Evolutionary conservation across 2,113 vertebrate genomes (phyloP), one percentile per base, ranked within the genome.

Genomic region (Tragulus kanchil): DNA sequence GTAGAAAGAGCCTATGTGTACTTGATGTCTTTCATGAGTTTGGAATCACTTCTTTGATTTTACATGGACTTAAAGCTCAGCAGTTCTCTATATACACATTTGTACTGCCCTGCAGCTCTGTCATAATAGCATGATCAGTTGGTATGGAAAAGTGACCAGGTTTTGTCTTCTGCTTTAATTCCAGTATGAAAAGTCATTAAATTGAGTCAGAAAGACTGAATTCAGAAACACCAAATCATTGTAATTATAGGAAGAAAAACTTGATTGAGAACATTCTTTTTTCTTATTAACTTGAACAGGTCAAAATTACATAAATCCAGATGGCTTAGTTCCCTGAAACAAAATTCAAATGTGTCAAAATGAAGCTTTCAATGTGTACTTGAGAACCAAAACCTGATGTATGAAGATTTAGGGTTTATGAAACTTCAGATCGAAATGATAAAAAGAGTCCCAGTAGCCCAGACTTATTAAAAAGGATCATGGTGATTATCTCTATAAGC

Each of bases 261-360:
- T 62, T 78, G 42, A 17, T 93, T 94, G 15, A 45, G 42, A 93
- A 87, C 5, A 58, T 83, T 75, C 77, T 82, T 93, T 61, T 56
- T 1, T 89, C 78, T 95, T 89, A 92, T 88, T 97, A 81, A 82
- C 31, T 61, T 85, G 61, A 97, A 5, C 61, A 98, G 10, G 71
- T 93, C 21, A 85, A 89, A 97, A 94, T 97, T 96, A 91, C 13
- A 23, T 82, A 71, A 58, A 25, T 36, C 95, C 69, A 97, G 52
- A 93, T 93, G 78, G 59, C 50, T 77, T 56, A 16, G 56, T 23
- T 95, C 61, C 87, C 31, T 85, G 31, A 28, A 92, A 19, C 3
- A 61, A 89, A 75, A 69, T 93, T 61, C 75, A 45, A 94, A 90
- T 67, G 48, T 96, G 94, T 96, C 89, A 90, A 95, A 84, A 81